These are phyloP conservation scores for Hirtodrosophila alboralis DNA, from an alignment of 2,888 invertebrate genomes.

Conservation along the genomic window DNA sequence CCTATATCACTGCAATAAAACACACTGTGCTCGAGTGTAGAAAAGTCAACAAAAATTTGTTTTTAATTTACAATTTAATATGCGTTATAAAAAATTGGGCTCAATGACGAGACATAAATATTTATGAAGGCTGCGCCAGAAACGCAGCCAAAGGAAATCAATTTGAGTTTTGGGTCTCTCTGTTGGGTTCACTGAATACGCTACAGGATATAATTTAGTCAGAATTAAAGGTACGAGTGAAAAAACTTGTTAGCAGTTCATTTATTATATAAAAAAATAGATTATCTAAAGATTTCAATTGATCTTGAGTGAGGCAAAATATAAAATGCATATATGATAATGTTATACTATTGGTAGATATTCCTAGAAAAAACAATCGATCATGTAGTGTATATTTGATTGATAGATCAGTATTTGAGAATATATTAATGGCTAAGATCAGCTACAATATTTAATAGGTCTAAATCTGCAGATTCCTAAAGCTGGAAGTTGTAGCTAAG, in stretches of 20 bases:
- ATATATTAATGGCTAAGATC: background rate
- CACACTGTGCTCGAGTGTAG: slow-evolving; percentile 57
- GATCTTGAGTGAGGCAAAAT: slow-evolving; percentile 13
- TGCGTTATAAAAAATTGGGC: slow-evolving; percentile 78
- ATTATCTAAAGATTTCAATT: slow-evolving; percentile 3
- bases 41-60: slow-evolving; percentile 78
- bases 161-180: slow-evolving; percentile 32
- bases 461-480: no score
- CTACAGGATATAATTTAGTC: slow-evolving; percentile 34
- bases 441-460: no score
- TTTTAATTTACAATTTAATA: slow-evolving; percentile 79
- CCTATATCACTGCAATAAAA: slow-evolving; percentile 66
- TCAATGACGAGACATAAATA: slow-evolving; percentile 77
- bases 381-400: background rate
- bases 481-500: no score
- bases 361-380: background rate
- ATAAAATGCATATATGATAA: slow-evolving; percentile 6
- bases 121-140: slow-evolving; percentile 67
- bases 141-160: slow-evolving; percentile 33
- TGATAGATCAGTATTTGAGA: background rate
- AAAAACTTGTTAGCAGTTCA: slow-evolving; percentile 5
- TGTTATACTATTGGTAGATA: background rate
- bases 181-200: slow-evolving; percentile 23
- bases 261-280: background rate
- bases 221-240: background rate